phyloP scores from a whole-genome alignment of 2,797 vertebrate species.

The Syngnathus acus region DNA sequence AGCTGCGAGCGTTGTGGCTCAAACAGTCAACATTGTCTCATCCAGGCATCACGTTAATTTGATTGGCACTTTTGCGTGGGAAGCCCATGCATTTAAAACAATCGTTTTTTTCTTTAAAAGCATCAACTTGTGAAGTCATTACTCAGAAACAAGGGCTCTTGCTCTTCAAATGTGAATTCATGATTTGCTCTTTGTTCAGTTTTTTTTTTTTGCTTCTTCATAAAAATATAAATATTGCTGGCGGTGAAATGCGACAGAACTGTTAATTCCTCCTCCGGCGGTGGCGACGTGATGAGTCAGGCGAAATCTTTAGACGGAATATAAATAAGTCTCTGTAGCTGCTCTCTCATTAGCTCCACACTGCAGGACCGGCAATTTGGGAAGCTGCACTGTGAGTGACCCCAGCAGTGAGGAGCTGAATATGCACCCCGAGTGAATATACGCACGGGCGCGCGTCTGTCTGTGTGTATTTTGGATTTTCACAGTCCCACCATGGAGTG shows the following conservation, averaged over 20 bases:
- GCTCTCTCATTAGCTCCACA: slow-evolving; percentile 21
- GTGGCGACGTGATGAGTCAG: slow-evolving; percentile 42
- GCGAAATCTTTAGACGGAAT: slow-evolving; percentile 53
- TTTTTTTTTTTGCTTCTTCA: slow-evolving; percentile 9
- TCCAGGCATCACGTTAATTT: slow-evolving; percentile 16
- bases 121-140: slow-evolving; percentile 21
- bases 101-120: background rate
- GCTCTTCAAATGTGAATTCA: slow-evolving; percentile 37
- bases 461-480: slow-evolving; percentile 12
- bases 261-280: slow-evolving; percentile 31
- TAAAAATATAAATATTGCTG: background rate
- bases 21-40: slow-evolving; percentile 40
- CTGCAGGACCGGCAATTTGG: slow-evolving; percentile 34
- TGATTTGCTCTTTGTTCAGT: slow-evolving; percentile 31
- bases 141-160: slow-evolving; percentile 16
- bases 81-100: background rate
- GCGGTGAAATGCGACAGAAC: slow-evolving; percentile 20
- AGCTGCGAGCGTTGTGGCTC: slow-evolving; percentile 44
- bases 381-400: slow-evolving; percentile 47
- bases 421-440: slow-evolving; percentile 5
- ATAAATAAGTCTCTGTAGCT: slow-evolving; percentile 43
- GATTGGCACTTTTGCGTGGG: slow-evolving; percentile 14
- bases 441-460: background rate
- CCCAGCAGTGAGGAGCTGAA: slow-evolving; percentile 28
- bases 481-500: slow-evolving; percentile 25